Evolutionary conservation across 2,113 vertebrate genomes (phyloP), one percentile per base, ranked within the genome.

Genomic region (Malurus elegans): DNA sequence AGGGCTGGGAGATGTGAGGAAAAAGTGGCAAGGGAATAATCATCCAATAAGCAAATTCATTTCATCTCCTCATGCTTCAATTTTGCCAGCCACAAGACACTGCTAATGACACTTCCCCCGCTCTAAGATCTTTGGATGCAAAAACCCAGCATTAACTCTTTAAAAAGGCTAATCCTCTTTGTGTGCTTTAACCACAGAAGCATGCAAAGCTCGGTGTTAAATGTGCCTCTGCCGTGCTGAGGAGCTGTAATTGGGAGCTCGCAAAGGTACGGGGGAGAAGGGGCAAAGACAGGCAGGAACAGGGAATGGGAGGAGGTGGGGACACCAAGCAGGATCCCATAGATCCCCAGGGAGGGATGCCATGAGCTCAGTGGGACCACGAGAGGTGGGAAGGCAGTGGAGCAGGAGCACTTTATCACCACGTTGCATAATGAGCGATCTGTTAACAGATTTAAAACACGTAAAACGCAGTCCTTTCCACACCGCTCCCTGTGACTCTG

Each of bases 61-160:
- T 95, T 97, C 72, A 96, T 96, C 95, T 92, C 94, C 90, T 95
- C 88, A 95, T 88, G 94, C 93, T 93, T 95, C 96, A 94, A 51
- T 96, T 95, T 90, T 91, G 56, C 79, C 95, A 94, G 86, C 93
- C 90, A 76, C 90, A 94, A 95, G 94, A 80, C 51, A 8, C 85
- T 83, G 75, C 75, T 96, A 96, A 95, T 95, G 93, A 95, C 72
- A 90, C 67, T 93, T 95, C 40, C 85, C 47, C 47, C 88, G 62
- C 74, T 78, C 71, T 88, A 84, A 95, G 93, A 92, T 92, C 92
- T 95, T 90, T 90, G 85, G 81, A 96, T 92, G 92, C 82, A 91
- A 90, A 95, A 91, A 4, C 6, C 36, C 79, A 83, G 88, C 83
- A 74, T 95, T 95, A 94, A 95, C 94, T 95, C 88, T 95, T 97